Evolutionary conservation across 2,113 vertebrate genomes (phyloP), one percentile per base, ranked within the genome.

Genomic region (Megalops atlanticus): DNA sequence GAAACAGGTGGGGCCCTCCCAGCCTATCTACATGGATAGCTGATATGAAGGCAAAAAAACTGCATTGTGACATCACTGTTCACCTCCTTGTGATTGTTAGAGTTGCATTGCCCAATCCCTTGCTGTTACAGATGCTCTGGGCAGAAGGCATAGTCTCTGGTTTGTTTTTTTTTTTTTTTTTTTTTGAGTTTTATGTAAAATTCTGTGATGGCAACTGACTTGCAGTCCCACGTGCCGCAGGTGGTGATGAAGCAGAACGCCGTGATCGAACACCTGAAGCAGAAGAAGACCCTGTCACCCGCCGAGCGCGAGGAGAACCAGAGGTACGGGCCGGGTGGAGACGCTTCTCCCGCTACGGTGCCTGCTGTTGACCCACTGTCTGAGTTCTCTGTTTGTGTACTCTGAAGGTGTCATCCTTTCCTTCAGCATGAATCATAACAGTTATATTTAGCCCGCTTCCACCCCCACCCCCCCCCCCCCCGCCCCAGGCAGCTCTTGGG

Each of bases 241-340:
- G 96, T 99, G 92, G 96, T 99, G 86, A 96, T 97, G 96, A 99
- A 98, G 85, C 97, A 99, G 88, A 99, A 98, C 69, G 97, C 97
- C 83, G 96, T 95, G 64, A 98, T 99, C 81, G 97, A 99, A 85
- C 96, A 99, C 90, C 92, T 99, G 86, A 98, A 98, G 88, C 97
- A 98, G 92, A 99, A 97, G 93, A 97, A 98, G 89, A 96, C 95
- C n/a, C 87, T 98, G 93, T 97, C 97, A 68, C 96, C 96, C 78
- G 94, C 95, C 76, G 97, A 99, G 87, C 93, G 96, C 82, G 97
- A 99, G 86, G 97, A 99, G 89, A 98, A 98, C 90, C 97, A 99
- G 90, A 97, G 97, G 97, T 99, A 91, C 79, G 74, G 16, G 4
- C n/a, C 8, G 45, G 0, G 2, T 15, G n/a, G 5, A 33, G 24